Conservation (phyloP, 2,797 vertebrate species). For the Argya squamiceps region DNA sequence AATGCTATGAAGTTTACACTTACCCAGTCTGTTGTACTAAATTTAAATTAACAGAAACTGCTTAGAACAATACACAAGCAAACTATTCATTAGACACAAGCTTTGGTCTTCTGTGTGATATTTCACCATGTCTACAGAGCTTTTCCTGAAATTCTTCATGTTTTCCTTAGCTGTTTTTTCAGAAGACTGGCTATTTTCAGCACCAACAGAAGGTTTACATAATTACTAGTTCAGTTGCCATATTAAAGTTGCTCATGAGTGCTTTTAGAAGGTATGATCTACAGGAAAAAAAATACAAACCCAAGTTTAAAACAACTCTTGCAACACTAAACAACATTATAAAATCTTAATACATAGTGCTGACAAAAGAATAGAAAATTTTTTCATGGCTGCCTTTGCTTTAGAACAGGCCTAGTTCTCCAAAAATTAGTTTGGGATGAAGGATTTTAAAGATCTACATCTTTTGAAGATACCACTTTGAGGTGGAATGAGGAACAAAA, state of each 20-base stretch:
- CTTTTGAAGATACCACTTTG: background rate
- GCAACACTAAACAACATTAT: background rate
- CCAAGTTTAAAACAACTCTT: background rate
- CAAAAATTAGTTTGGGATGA: background rate
- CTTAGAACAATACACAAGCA: slow-evolving; percentile 20
- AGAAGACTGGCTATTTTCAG: background rate
- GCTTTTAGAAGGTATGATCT: background rate
- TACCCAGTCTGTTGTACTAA: background rate
- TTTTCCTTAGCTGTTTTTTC: background rate
- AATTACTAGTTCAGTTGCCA: background rate
- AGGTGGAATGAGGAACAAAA: background rate
- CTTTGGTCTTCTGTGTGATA: background rate
- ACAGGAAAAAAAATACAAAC: background rate
- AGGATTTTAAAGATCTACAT: background rate
- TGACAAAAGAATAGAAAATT: background rate
- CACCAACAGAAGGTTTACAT: background rate
- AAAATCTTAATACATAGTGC: background rate
- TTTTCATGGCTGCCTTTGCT: background rate
- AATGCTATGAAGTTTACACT: background rate
- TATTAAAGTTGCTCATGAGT: background rate
- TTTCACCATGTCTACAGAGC: background rate
- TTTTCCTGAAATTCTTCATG: slow-evolving; percentile 48
- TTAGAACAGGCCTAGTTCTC: background rate
- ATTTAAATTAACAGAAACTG: slow-evolving; percentile 34
- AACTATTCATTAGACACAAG: background rate